A percentile compares a stretch with the other conserved stretches of the same genome.
Evolutionary conservation across 2,888 invertebrate species (phyloP).

Genomic region (Chaetogeoica ovagalla): DNA sequence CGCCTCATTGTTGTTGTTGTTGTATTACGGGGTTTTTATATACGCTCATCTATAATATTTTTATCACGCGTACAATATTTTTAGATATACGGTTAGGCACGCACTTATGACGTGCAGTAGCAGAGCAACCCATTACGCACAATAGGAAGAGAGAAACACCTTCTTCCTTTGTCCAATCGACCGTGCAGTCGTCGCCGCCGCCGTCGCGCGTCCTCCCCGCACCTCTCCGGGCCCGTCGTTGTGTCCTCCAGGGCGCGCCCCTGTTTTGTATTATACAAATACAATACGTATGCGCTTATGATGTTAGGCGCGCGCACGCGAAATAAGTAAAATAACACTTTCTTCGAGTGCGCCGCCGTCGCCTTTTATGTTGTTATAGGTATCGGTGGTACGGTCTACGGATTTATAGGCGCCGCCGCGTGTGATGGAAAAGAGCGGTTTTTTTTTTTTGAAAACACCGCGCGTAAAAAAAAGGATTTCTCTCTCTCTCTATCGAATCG

Average conservation of each 20-base stretch:
- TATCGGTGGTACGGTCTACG: conserved; percentile 17
- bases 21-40: too few species aligned
- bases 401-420: conserved; percentile 46
- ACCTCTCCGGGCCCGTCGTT: too few species aligned
- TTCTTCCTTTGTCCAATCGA: conserved; percentile 49
- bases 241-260: too few species aligned
- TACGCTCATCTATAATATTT: neutral
- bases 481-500: too few species aligned
- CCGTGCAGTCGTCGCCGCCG: conserved; percentile 25
- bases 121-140: conserved; percentile 44
- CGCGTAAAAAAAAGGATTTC: neutral
- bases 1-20: conserved; percentile 36
- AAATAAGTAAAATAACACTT: conserved; percentile 39
- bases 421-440: neutral
- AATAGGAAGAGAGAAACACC: conserved; percentile 47
- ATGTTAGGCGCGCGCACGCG: neutral
- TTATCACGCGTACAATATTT: neutral
- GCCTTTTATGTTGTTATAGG: conserved; percentile 20
- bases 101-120: conserved; percentile 14
- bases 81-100: neutral
- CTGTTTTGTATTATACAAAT: neutral
- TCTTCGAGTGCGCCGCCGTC: conserved; percentile 14
- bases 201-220: too few species aligned
- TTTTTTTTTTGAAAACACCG: conserved; percentile 1
- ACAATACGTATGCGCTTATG: neutral